These are phyloP conservation scores for Scartelaos histophorus DNA, from an alignment of 2,113 vertebrate genomes.

Conservation along the genomic window DNA sequence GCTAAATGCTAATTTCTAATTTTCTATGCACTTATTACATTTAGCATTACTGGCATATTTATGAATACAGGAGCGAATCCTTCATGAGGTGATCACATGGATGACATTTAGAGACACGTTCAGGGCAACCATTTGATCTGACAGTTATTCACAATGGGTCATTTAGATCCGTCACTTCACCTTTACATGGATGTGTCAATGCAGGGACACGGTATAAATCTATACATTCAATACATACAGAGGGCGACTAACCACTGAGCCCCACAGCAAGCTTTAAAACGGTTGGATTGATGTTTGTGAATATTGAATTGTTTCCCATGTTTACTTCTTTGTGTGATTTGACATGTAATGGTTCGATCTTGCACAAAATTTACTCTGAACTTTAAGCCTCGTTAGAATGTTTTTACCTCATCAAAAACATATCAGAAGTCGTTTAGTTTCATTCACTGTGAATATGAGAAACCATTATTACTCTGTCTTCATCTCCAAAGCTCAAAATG, in stretches of 20 bases:
- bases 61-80: neutral
- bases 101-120: neutral
- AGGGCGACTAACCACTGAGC: neutral
- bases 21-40: neutral
- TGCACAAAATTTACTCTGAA: too few relatives aligned
- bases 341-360: too few relatives aligned
- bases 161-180: constrained; percentile 1
- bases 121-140: neutral
- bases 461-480: too few relatives aligned
- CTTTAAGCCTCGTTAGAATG: too few relatives aligned
- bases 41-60: neutral
- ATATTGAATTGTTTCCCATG: too few relatives aligned
- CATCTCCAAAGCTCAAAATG: too few relatives aligned
- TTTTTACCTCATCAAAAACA: too few relatives aligned
- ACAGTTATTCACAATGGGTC: neutral
- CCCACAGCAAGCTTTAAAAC: neutral
- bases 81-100: neutral
- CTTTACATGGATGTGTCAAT: neutral
- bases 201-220: neutral
- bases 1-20: constrained; percentile 2
- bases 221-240: neutral
- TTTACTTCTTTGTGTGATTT: too few relatives aligned
- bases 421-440: too few relatives aligned
- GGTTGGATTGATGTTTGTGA: too few relatives aligned
- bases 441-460: too few relatives aligned